Percentiles rank a stretch among this genome's conserved stretches.
These are phyloP conservation scores for Eulimnadia texana DNA, from an alignment of 1,140 invertebrate species.

Conservation along the genomic window DNA sequence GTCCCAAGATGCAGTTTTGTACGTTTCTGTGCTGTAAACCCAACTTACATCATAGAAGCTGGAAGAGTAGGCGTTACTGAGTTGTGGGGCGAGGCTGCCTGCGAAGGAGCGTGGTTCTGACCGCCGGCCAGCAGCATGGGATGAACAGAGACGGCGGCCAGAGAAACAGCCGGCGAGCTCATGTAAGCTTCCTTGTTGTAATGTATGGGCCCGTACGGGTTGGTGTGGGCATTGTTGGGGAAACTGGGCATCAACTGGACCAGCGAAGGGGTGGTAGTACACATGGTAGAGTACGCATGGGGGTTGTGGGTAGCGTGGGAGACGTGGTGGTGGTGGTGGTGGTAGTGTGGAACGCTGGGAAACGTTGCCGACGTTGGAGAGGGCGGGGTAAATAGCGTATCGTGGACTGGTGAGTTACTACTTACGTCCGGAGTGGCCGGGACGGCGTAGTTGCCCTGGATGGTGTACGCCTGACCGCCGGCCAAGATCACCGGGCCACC, in stretches of 20 bases:
- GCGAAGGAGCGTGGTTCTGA: not conserved
- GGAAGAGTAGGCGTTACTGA: not conserved
- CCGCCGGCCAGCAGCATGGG: not conserved
- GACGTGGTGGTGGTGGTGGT: conserved; percentile 34
- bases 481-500: conserved; percentile 85
- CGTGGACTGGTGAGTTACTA: conserved; percentile 27
- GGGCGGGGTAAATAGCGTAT: conserved; percentile 5
- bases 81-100: not conserved
- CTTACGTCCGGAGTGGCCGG: conserved; percentile 82
- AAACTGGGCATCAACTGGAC: conserved; percentile 6
- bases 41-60: not conserved
- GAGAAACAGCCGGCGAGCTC: conserved; percentile 25
- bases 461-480: conserved; percentile 89
- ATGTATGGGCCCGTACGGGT: conserved; percentile 21
- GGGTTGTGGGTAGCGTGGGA: conserved; percentile 22
- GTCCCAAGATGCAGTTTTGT: not conserved
- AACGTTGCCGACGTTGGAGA: conserved; percentile 2
- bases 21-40: not conserved
- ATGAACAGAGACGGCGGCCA: not conserved
- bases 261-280: conserved; percentile 10
- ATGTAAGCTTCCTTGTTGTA: not conserved
- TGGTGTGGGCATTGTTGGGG: conserved; percentile 36
- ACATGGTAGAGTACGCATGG: not conserved
- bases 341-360: not conserved
- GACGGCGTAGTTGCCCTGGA: conserved; percentile 89